phyloP scores from a whole-genome alignment of 2,113 vertebrate species.

The Austrofundulus limnaeus region DNA sequence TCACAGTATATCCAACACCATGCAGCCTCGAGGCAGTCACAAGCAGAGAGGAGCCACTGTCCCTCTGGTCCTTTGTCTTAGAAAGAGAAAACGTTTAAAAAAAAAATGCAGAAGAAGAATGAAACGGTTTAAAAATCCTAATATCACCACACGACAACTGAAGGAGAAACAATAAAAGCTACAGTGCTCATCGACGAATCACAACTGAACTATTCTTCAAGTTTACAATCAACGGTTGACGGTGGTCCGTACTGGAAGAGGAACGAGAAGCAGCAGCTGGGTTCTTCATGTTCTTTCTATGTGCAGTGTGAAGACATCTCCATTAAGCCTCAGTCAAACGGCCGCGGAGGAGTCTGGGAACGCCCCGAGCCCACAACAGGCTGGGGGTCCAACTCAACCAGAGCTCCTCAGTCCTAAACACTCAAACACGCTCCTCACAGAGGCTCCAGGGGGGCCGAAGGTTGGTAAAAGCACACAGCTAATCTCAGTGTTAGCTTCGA shows the following conservation, averaged over 20 bases:
- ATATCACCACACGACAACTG: slow-evolving; percentile 52
- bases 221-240: slow-evolving; percentile 51
- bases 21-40: slow-evolving; percentile 59
- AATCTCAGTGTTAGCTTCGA: too few species aligned
- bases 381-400: slow-evolving; percentile 9
- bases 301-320: too few species aligned
- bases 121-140: slow-evolving; percentile 40
- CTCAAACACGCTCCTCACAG: slow-evolving; percentile 22
- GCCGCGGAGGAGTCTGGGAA: slow-evolving; percentile 30
- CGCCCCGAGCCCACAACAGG: slow-evolving; percentile 7
- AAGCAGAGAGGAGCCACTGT: slow-evolving; percentile 70
- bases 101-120: slow-evolving; percentile 54
- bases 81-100: slow-evolving; percentile 50
- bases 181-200: slow-evolving; percentile 50
- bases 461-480: slow-evolving; percentile 10
- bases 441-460: slow-evolving; percentile 11
- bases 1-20: slow-evolving; percentile 70
- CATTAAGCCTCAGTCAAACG: slow-evolving; percentile 45
- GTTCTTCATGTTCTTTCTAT: slow-evolving; percentile 11
- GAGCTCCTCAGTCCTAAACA: slow-evolving; percentile 19
- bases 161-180: slow-evolving; percentile 51
- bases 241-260: slow-evolving; percentile 42
- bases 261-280: slow-evolving; percentile 50
- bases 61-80: slow-evolving; percentile 72
- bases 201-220: slow-evolving; percentile 29